Percentiles rank a stretch among this genome's conserved stretches.
phyloP scores from a whole-genome alignment of 2,113 vertebrate species.

The Rhinopomastus cyanomelas region DNA sequence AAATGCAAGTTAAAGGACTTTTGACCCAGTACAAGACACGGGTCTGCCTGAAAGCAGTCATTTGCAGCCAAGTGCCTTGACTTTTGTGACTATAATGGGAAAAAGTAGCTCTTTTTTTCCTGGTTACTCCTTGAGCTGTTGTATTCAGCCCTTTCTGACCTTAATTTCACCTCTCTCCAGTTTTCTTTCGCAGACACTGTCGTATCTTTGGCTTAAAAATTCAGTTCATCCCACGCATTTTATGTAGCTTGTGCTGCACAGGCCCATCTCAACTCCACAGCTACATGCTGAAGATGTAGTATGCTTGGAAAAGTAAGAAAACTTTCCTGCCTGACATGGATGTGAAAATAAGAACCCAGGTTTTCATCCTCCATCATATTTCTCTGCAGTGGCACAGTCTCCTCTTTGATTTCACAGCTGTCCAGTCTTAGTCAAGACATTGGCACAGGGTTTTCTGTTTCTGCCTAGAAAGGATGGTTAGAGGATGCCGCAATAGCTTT shows the following conservation, averaged over 20 bases:
- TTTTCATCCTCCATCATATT: not conserved
- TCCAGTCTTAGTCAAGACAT: not conserved
- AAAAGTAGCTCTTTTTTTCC: not conserved
- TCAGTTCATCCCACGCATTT: not conserved
- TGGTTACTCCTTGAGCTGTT: not conserved
- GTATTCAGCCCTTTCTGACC: not conserved
- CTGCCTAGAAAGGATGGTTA: not conserved
- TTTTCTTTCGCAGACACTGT: not conserved
- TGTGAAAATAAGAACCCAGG: not conserved
- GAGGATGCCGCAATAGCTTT: not conserved
- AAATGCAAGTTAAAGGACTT: not conserved
- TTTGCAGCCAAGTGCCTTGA: not conserved
- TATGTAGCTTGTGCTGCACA: not conserved
- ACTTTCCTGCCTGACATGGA: not conserved
- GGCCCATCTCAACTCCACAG: not conserved
- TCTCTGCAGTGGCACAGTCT: not conserved
- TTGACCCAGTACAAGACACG: not conserved
- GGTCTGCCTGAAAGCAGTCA: not conserved
- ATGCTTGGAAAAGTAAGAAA: not conserved
- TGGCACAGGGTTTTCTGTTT: not conserved
- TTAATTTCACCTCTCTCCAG: constrained; percentile 5
- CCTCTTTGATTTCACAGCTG: not conserved
- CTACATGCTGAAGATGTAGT: not conserved
- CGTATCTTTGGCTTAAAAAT: not conserved
- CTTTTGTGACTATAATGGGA: not conserved